Conservation (phyloP, 2,113 vertebrate species). For the Gopherus evgoodei region DNA sequence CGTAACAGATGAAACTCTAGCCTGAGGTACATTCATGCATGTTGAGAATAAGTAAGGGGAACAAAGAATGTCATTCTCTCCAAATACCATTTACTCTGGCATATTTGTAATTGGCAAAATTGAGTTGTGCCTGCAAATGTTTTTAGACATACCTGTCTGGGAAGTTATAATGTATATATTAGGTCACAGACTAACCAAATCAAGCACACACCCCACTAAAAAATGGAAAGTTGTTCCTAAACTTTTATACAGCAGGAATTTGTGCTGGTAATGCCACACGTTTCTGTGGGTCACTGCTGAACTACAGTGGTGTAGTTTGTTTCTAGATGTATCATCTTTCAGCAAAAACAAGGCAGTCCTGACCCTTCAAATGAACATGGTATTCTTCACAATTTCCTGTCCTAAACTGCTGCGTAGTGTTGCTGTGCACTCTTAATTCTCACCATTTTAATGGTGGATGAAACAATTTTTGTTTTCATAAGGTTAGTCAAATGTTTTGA, state of each 20-base stretch:
- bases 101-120: not conserved
- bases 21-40: rapidly evolving
- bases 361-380: not conserved
- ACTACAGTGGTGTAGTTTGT: not conserved
- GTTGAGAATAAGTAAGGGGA: not conserved
- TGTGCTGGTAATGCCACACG: not conserved
- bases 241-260: not conserved
- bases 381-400: not conserved
- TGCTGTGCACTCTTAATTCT: not conserved
- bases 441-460: not conserved
- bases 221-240: too few relatives aligned
- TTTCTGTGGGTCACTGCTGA: not conserved
- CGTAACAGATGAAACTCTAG: too few relatives aligned
- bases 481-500: not conserved
- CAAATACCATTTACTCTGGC: not conserved
- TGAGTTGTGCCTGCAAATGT: not conserved
- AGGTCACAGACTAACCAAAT: not conserved
- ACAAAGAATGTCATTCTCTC: constrained; percentile 8
- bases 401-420: not conserved
- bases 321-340: not conserved
- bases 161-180: not conserved
- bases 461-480: not conserved
- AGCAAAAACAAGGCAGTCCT: constrained; percentile 8
- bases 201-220: not conserved
- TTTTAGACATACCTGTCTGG: not conserved